Percentiles rank a stretch among this genome's conserved stretches.
These are phyloP conservation scores for Atta texana DNA, from an alignment of 1,140 invertebrate genomes.

Conservation along the genomic window DNA sequence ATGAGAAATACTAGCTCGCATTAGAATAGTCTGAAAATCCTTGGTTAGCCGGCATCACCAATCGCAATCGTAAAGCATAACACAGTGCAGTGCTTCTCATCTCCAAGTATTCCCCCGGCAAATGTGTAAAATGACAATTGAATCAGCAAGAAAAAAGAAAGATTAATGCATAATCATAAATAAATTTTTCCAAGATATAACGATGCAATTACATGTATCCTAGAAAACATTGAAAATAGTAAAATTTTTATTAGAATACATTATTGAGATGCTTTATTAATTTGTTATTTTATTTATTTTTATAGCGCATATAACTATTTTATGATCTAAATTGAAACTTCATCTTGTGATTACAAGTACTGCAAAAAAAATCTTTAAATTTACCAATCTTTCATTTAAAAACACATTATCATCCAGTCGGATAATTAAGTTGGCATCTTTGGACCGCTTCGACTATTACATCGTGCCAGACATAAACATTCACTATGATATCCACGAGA, in stretches of 20 bases:
- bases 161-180: constrained; percentile 10
- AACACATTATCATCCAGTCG: constrained; percentile 61
- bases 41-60: constrained; percentile 44
- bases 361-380: background rate
- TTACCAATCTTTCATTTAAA: background rate
- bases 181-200: constrained; percentile 33
- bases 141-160: constrained; percentile 43
- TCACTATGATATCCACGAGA: constrained; percentile 31
- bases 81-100: constrained; percentile 23
- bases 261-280: background rate
- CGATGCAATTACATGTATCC: constrained; percentile 53
- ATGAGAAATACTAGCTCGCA: constrained; percentile 30
- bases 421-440: constrained; percentile 47
- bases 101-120: constrained; percentile 41
- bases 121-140: constrained; percentile 53
- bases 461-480: constrained; percentile 4
- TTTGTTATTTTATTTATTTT: background rate
- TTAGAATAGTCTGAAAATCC: constrained; percentile 38
- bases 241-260: background rate
- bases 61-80: constrained; percentile 22
- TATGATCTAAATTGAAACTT: background rate
- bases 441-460: constrained; percentile 20
- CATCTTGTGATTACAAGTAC: background rate
- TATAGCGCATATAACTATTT: background rate
- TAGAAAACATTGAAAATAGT: constrained; percentile 26